Evolutionary conservation across 2,888 invertebrate species (phyloP).

Genomic region (Rhyacophila evoluta): DNA sequence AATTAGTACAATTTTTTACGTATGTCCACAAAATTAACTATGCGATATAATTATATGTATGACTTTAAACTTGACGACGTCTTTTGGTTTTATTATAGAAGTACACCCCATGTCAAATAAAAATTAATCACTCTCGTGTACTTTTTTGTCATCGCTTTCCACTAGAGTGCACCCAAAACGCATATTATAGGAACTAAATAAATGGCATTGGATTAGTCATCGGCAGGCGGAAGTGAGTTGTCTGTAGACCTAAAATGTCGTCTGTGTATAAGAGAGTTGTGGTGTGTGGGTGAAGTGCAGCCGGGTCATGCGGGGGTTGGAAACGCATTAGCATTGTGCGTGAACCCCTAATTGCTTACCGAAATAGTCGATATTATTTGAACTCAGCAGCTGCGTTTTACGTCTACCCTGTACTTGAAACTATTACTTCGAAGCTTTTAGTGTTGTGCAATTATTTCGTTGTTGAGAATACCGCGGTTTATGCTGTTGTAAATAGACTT

Average conservation of each 20-base stretch:
- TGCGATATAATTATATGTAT: too few relatives aligned
- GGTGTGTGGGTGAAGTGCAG: conserved; percentile 1
- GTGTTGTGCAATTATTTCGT: not conserved
- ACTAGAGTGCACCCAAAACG: conserved; percentile 33
- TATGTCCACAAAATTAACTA: too few relatives aligned
- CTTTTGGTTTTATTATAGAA: too few relatives aligned
- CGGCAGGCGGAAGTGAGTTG: conserved; percentile 41
- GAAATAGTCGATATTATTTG: conserved; percentile 54
- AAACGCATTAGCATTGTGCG: conserved; percentile 49
- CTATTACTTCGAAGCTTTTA: not conserved
- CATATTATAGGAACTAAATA: conserved; percentile 35
- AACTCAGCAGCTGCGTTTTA: conserved; percentile 49
- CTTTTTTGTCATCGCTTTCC: conserved; percentile 40
- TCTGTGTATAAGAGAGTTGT: not conserved
- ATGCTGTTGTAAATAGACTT: not conserved
- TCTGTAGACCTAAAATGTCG: conserved; percentile 11
- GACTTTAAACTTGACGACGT: too few relatives aligned
- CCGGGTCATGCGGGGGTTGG: conserved; percentile 22
- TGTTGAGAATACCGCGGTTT: conserved; percentile 2
- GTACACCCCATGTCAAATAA: conserved; percentile 29
- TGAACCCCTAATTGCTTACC: conserved; percentile 54
- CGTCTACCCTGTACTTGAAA: not conserved
- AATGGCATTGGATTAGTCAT: conserved; percentile 49
- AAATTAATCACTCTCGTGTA: conserved; percentile 31
- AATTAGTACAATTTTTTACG: too few relatives aligned